These are phyloP conservation scores for Hypanus sabinus DNA, from an alignment of 2,113 vertebrate genomes.

Conservation along the genomic window DNA sequence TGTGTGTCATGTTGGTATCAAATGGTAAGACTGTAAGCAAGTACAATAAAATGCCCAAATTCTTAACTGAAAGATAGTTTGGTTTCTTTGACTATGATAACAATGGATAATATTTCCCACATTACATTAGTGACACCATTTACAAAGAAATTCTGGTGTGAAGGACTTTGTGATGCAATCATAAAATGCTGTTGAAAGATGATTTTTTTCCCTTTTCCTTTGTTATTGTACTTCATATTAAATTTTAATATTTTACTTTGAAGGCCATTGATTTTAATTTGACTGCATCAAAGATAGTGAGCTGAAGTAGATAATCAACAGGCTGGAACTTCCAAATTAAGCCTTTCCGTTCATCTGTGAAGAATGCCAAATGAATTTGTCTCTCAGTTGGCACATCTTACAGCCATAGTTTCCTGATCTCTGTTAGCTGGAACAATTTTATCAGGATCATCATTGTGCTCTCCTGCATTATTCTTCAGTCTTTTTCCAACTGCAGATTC, in stretches of 20 bases:
- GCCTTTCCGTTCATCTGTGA: not conserved
- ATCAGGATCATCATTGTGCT: not conserved
- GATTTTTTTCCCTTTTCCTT: too few species aligned
- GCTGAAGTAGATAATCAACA: not conserved
- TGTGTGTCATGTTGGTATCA: not conserved
- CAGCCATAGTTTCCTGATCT: not conserved
- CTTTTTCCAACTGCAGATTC: not conserved
- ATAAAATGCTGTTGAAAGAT: too few species aligned
- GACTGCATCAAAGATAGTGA: not conserved
- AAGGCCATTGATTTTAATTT: not conserved
- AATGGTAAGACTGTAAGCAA: not conserved
- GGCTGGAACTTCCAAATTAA: not conserved
- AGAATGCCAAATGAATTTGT: not conserved
- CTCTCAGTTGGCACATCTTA: not conserved
- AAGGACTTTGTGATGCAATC: too few species aligned
- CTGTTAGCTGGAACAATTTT: not conserved
- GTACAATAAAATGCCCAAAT: not conserved
- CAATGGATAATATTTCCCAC: not conserved
- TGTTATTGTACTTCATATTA: not conserved
- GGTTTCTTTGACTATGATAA: not conserved
- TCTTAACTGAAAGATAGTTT: not conserved
- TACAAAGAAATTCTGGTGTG: too few species aligned
- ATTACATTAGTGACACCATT: too few species aligned
- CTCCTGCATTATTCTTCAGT: not conserved
- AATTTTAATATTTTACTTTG: not conserved